Conservation (phyloP, 2,113 vertebrate genomes). For the Paralichthys olivaceus region DNA sequence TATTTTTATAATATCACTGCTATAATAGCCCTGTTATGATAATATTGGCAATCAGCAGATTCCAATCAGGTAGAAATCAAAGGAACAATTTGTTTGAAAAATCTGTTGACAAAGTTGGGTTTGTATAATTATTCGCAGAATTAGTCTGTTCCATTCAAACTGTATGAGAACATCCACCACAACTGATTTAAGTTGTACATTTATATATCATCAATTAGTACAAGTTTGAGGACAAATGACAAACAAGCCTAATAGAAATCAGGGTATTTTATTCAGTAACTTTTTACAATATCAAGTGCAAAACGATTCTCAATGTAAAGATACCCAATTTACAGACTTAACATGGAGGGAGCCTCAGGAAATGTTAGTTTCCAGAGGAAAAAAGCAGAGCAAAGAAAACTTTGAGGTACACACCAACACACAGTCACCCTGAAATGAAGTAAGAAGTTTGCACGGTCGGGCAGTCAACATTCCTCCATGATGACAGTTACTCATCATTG, state of each 20-base stretch:
- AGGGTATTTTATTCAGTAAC: background rate
- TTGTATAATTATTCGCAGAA: no score
- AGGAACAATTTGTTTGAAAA: no score
- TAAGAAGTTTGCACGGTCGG: no score
- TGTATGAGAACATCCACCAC: no score
- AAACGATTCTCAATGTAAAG: conserved; percentile 1
- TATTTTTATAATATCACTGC: no score
- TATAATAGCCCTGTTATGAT: no score
- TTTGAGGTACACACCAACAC: background rate
- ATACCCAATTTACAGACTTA: background rate
- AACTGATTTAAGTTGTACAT: no score
- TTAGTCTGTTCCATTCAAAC: no score
- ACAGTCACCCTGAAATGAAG: background rate
- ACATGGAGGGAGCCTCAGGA: background rate
- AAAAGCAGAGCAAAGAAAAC: background rate
- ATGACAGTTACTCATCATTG: background rate
- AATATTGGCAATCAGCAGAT: no score
- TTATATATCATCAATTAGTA: no score
- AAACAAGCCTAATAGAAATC: background rate
- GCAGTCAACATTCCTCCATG: background rate
- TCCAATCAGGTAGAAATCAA: no score
- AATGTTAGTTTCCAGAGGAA: background rate
- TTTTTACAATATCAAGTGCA: background rate
- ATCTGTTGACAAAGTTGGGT: no score
- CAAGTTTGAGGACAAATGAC: background rate